These are phyloP conservation scores for Congeria kusceri DNA, from an alignment of 2,888 invertebrate species.

Conservation along the genomic window DNA sequence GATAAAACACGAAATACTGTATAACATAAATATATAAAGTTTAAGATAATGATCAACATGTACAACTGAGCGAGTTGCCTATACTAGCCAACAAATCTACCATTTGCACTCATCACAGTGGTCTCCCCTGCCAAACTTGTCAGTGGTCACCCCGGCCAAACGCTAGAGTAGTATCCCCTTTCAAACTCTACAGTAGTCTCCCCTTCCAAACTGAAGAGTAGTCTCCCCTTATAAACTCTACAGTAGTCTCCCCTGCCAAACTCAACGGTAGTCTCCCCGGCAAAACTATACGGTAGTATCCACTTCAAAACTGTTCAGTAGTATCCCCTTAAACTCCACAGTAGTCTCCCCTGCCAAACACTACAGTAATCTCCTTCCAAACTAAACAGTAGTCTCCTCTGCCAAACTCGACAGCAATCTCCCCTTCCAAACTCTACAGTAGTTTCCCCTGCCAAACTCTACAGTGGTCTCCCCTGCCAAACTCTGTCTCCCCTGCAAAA, in stretches of 20 bases:
- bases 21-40: too few relatives aligned
- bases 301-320: slow-evolving; percentile 20
- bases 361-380: slow-evolving; percentile 15
- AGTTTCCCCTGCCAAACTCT: slow-evolving; percentile 11
- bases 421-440: slow-evolving; percentile 6
- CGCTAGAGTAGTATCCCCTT: slow-evolving; percentile 8
- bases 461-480: slow-evolving; percentile 16
- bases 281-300: slow-evolving; percentile 10
- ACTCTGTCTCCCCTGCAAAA: too few relatives aligned
- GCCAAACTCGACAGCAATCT: slow-evolving; percentile 13
- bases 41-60: too few relatives aligned
- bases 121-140: background rate
- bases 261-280: slow-evolving; percentile 12
- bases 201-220: slow-evolving; percentile 25
- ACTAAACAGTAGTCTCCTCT: too few relatives aligned
- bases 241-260: slow-evolving; percentile 22
- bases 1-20: too few relatives aligned
- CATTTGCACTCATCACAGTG: background rate
- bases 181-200: slow-evolving; percentile 16
- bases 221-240: slow-evolving; percentile 18
- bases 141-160: background rate
- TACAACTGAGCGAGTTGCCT: too few relatives aligned
- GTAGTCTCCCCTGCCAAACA: slow-evolving; percentile 19
- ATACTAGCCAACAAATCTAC: too few relatives aligned
- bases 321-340: slow-evolving; percentile 16